Evolutionary conservation across 2,797 vertebrate genomes (phyloP), one percentile per base, ranked within the genome.

Genomic region (Sphenodon punctatus): DNA sequence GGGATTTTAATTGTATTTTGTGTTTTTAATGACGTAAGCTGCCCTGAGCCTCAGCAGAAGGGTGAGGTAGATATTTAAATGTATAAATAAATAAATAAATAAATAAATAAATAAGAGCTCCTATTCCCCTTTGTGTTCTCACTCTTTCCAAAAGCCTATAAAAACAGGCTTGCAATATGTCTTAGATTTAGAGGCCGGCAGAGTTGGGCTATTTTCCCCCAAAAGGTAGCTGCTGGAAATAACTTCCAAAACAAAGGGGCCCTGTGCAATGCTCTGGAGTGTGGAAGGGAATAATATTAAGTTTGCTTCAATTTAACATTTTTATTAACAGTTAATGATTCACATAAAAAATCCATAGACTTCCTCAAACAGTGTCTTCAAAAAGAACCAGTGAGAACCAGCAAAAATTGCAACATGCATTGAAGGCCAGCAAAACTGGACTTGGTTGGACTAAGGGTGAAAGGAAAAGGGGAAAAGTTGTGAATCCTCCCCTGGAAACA

Each of bases 231-330:
- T 2, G 41, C 73, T 4, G 0, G 0, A 1, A 1, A 20, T 2
- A 22, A 4, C 70, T 2, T 53, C 5, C 30, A 7, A 1, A 56
- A 61, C 27, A 9, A 51, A 38, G 34, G 27, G 14, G 61, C 14
- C 9, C 59, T 14, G 36, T 27, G 4, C 30, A 4, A 3, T 8
- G 6, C 0, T 8, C 4, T 4, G 38, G 8, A 3, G 19, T 1
- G 0, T 8, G 1, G 60, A 19, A 1, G 23, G 49, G 36, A 1
- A 23, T 6, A 10, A 7, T 16, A n/a, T n/a, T 2, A 2, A 16
- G 36, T 55, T 75, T 0, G 13, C 1, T 5, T 6, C 0, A 2
- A 3, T 20, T 27, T 13, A 63, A 3, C 17, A 0, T 10, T 67
- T 25, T 56, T 3, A n/a, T 7, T 0, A 1, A 6, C 2, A 1